phyloP scores from a whole-genome alignment of 92 coral and sea anemone species.

The Pocillopora meandrina region DNA sequence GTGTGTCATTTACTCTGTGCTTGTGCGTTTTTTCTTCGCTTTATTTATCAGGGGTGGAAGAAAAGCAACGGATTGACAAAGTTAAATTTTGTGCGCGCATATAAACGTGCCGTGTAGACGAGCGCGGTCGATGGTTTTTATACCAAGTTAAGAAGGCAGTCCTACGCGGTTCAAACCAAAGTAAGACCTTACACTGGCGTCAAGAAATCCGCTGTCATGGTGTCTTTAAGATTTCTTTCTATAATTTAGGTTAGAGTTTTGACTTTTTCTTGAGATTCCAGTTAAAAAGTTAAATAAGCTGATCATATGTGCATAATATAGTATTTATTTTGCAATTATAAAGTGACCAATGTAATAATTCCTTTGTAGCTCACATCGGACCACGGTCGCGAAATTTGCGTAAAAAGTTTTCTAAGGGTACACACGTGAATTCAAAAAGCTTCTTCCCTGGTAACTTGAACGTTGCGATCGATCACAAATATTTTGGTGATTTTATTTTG shows the following conservation, averaged over 20 bases:
- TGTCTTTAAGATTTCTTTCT: background rate
- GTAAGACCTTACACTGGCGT: slow-evolving; percentile 8
- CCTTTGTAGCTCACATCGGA: background rate
- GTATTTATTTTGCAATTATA: slow-evolving; percentile 35
- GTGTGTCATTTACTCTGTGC: slow-evolving; percentile 25
- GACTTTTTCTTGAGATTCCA: slow-evolving; percentile 4
- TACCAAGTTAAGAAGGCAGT: background rate
- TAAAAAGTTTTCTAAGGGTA: background rate
- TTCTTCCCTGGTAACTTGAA: background rate
- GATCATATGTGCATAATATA: background rate
- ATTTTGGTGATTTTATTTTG: background rate
- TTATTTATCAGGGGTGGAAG: slow-evolving; percentile 30
- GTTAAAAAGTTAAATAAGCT: background rate
- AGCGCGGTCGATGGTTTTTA: background rate
- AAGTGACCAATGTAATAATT: background rate
- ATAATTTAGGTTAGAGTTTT: background rate
- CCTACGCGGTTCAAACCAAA: background rate
- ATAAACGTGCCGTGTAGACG: no score
- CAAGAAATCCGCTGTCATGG: background rate
- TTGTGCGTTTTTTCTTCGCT: slow-evolving; percentile 58
- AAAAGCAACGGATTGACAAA: background rate
- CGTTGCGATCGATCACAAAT: background rate
- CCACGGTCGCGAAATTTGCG: background rate
- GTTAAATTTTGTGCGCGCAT: background rate
- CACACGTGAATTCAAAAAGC: background rate